phyloP scores from a whole-genome alignment of 2,113 vertebrate species.

The Actenoides lindsayi region DNA sequence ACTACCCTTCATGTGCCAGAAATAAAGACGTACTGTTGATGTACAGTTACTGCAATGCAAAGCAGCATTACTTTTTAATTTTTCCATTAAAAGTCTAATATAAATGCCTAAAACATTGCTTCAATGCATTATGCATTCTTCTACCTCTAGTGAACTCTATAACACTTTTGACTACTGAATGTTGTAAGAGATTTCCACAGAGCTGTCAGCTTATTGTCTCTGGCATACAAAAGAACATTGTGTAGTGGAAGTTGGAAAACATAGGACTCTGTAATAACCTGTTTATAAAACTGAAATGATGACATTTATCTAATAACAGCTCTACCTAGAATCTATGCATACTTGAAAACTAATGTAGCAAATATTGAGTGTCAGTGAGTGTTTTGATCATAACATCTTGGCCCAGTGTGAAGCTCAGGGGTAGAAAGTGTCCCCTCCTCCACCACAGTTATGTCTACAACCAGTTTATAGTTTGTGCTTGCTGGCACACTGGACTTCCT shows the following conservation, averaged over 20 bases:
- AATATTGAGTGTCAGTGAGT: background rate
- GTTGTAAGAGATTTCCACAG: background rate
- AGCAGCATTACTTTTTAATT: conserved; percentile 71
- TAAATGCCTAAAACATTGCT: conserved; percentile 59
- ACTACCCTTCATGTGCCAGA: conserved; percentile 65
- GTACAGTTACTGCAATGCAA: conserved; percentile 60
- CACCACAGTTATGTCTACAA: background rate
- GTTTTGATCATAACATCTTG: background rate
- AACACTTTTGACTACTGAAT: conserved; percentile 36
- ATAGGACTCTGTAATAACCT: background rate
- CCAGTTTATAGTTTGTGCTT: background rate
- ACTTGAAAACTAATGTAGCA: background rate
- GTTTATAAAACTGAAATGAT: conserved; percentile 33
- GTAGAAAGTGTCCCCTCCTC: background rate
- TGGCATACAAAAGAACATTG: conserved; percentile 44
- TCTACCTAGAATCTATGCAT: background rate
- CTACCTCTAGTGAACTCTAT: conserved; percentile 7
- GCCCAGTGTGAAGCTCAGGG: background rate
- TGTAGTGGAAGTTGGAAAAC: conserved; percentile 42
- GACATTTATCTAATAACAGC: conserved; percentile 44
- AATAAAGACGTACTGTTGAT: conserved; percentile 65
- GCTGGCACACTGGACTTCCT: background rate
- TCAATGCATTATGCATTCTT: conserved; percentile 61
- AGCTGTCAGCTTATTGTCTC: conserved; percentile 60
- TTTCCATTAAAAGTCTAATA: conserved; percentile 67